Percentiles rank a stretch among this genome's conserved stretches.
phyloP scores from a whole-genome alignment of 1,140 invertebrate species.

The Zaprionus ornatus region DNA sequence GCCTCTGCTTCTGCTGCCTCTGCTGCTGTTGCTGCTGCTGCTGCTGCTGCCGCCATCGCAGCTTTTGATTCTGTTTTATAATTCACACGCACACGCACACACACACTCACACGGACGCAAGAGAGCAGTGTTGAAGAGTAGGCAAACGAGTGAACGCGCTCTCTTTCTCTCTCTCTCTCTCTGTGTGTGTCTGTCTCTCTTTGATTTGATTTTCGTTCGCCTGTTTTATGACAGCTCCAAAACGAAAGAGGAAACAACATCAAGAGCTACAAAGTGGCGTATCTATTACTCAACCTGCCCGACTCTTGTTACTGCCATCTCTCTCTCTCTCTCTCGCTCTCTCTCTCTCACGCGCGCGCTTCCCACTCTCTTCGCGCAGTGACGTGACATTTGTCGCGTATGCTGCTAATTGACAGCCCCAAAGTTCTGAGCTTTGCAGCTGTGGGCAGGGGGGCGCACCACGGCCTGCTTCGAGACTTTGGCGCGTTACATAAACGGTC shows the following conservation, averaged over 20 bases:
- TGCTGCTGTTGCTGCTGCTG: neutral
- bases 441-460: neutral
- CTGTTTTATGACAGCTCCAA: constrained; percentile 45
- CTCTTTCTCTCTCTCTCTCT: neutral
- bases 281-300: constrained; percentile 48
- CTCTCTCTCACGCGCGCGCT: neutral
- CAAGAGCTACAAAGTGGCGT: constrained; percentile 24
- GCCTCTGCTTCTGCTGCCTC: neutral
- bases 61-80: constrained; percentile 83
- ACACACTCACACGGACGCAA: neutral
- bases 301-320: constrained; percentile 35
- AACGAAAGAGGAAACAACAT: neutral
- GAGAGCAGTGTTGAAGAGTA: constrained; percentile 33
- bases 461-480: constrained; percentile 30
- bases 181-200: constrained; percentile 13
- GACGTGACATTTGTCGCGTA: constrained; percentile 55
- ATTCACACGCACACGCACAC: constrained; percentile 43
- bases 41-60: constrained; percentile 41
- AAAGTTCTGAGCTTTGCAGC: constrained; percentile 49
- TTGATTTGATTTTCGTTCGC: constrained; percentile 39
- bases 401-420: constrained; percentile 47
- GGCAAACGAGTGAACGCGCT: neutral
- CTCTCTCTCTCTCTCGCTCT: constrained; percentile 7
- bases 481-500: constrained; percentile 51
- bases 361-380: constrained; percentile 20